Evolutionary conservation across 2,888 invertebrate species (phyloP).

Genomic region (Hemaris fuciformis): DNA sequence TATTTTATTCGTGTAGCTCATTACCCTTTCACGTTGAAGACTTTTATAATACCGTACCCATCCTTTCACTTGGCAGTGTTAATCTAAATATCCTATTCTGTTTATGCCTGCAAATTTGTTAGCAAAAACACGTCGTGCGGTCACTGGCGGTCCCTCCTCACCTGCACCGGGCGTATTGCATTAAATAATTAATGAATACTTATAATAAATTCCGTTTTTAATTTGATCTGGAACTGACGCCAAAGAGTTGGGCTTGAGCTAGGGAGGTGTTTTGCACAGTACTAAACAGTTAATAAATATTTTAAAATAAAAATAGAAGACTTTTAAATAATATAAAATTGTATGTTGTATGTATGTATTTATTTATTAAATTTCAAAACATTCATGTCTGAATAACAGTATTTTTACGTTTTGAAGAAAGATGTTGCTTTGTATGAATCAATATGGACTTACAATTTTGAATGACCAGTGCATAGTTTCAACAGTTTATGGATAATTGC

Average conservation of each 20-base stretch:
- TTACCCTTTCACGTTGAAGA: slow-evolving; percentile 48
- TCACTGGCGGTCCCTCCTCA: slow-evolving; percentile 42
- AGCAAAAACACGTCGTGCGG: slow-evolving; percentile 67
- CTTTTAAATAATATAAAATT: too few species aligned
- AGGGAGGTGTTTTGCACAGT: background rate
- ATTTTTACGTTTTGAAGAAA: background rate
- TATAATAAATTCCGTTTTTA: slow-evolving; percentile 79
- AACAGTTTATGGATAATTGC: too few species aligned
- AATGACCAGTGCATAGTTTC: too few species aligned
- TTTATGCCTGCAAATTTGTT: slow-evolving; percentile 59
- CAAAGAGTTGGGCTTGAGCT: slow-evolving; percentile 35
- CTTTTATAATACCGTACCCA: slow-evolving; percentile 33
- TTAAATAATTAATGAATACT: slow-evolving; percentile 73
- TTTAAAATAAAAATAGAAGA: too few species aligned
- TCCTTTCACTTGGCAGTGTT: slow-evolving; percentile 52
- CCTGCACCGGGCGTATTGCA: slow-evolving; percentile 51
- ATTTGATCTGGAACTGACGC: slow-evolving; percentile 61
- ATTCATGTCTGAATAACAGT: background rate
- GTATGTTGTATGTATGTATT: too few species aligned
- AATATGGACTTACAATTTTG: too few species aligned
- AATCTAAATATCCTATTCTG: slow-evolving; percentile 74
- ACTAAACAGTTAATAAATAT: background rate
- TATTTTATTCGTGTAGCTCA: slow-evolving; percentile 51
- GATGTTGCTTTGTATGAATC: too few species aligned
- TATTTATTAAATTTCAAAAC: too few species aligned